Evolutionary conservation across 1,140 invertebrate genomes (phyloP), one percentile per base, ranked within the genome.

Genomic region (Panagrolaimus sp.): DNA sequence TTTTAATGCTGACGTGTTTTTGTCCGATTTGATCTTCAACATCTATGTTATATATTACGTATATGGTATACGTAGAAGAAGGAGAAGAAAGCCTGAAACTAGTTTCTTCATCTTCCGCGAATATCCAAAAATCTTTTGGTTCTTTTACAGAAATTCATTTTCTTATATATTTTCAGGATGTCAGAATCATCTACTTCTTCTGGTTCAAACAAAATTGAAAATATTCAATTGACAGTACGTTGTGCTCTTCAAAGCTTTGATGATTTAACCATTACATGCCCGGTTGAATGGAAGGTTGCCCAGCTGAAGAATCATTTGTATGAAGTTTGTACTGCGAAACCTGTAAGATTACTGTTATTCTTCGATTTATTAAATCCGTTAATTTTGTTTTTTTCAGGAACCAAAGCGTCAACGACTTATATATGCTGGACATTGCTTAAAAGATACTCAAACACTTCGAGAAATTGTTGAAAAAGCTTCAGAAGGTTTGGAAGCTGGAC

Each of bases 391-490:
- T 10, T 43, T 68, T 4, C 24, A 68, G 67, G 67, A 68, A 28
- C n/a, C 47, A 4, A 46, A 68, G 10, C 55, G 46, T 17, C 68
- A 70, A 58, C 68, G 68, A 21, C 63, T 70, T 15, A 70, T 70
- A 21, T 70, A 65, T 55, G 68, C 68, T 12, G 68, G 68, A n/a
- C 68, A 70, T 43, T 67, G 63, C 43, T 52, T 70, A 28, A n/a
- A 55, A 45, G 47, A 70, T 47, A 28, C 71, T 26, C 68, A 70
- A 43, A 58, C 32, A n/a, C 21, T 70, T 8, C 32, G 63, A 17
- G 58, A 45, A 66, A 21, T 69, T 21, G 55, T 64, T 15, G 68
- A 69, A 26, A 46, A 48, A 43, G 21, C 68, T 17, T 21, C 21
- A 15, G 24, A 63, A 9, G 68, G 58, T 15, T 26, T 32, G 14